Evolutionary conservation across 2,797 vertebrate genomes (phyloP).

Genomic region (Carduelis carduelis): DNA sequence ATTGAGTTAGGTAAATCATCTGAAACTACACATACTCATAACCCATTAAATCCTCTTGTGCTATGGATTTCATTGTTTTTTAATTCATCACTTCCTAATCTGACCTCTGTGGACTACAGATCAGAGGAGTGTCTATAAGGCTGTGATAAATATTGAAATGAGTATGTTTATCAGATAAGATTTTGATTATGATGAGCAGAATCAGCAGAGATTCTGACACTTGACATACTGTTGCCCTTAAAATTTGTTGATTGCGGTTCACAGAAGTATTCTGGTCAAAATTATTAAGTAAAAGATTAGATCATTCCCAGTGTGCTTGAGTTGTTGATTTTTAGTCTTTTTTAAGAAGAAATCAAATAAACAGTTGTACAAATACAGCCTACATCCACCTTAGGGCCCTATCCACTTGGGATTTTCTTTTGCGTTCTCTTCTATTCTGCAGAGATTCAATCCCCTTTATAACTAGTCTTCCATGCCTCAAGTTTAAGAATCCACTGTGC

Average conservation of each 20-base stretch:
- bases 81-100: background rate
- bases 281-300: background rate
- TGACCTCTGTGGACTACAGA: background rate
- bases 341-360: background rate
- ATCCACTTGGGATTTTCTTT: background rate
- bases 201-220: background rate
- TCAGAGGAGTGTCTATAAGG: background rate
- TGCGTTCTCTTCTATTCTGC: background rate
- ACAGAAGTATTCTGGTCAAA: background rate
- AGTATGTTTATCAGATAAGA: background rate
- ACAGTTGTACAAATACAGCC: background rate
- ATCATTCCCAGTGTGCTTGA: background rate
- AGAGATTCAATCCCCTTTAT: conserved; percentile 10
- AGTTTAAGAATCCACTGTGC: conserved; percentile 19
- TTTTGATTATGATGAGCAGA: background rate
- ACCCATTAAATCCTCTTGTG: background rate
- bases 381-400: background rate
- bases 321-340: background rate
- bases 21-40: background rate
- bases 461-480: background rate
- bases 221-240: background rate
- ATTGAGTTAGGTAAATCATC: background rate
- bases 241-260: background rate
- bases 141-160: background rate
- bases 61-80: background rate